Base-by-base conservation (phyloP, 2,113 vertebrate species). In the Malaclemys terrapin region DNA sequence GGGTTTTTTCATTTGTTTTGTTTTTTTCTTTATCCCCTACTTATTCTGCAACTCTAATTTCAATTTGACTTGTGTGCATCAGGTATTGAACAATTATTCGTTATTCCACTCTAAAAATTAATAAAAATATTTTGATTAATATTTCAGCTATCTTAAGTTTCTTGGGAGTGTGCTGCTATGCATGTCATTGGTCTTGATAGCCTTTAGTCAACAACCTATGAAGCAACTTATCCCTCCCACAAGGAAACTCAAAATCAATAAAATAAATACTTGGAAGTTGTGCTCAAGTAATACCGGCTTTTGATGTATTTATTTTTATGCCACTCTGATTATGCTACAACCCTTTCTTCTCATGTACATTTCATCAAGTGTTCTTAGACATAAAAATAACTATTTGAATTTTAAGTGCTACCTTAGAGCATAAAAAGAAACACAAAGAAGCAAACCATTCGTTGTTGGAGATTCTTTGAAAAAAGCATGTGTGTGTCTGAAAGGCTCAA, bases 281-380 rank as follows among this genome's bases (percentile, higher is more conserved):
- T 7, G 6, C 87, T 85, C 80, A 13, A 83, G 89, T 85, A 87
- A 57, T 25, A 1, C 5, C 10, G 47, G 9, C 19, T 85, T 84
- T 89, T 83, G 82, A 95, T 78, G 82, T 80, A 84, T 89, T 96
- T 94, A 86, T 95, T 95, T 93, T 82, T 69, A 82, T 20, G 2
- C 79, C 85, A 54, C 82, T 97, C 80, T 93, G 80, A 84, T 84
- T 93, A 69, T 91, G 93, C 38, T 94, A 82, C 86, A 88, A 87
- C 93, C 65, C 75, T 96, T 97, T 93, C 89, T 94, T 94, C 93
- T 93, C 89, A 84, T 75, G 42, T 89, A 89, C 78, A 82, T 96
- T 97, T 97, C 78, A 92, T 97, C 89, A 97, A 95, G 95, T 96
- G 83, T 42, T 95, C 90, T 95, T 96, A 94, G 62, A 93, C 50